phyloP scores from a whole-genome alignment of 2,888 invertebrate genomes.

The Leptopilina drosophilae region DNA sequence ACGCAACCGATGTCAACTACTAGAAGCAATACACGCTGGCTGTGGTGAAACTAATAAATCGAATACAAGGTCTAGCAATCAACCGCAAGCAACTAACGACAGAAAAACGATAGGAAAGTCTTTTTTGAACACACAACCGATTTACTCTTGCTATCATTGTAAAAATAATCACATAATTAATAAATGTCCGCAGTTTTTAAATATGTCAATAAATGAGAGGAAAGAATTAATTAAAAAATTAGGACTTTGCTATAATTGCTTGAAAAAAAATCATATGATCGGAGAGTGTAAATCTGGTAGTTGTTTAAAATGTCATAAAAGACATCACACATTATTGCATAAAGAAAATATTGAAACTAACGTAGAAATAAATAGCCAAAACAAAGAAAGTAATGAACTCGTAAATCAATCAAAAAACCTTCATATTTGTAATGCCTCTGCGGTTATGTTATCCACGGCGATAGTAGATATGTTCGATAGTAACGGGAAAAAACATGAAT shows the following conservation, averaged over 20 bases:
- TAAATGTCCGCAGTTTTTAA: neutral
- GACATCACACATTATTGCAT: constrained; percentile 33
- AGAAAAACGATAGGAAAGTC: neutral
- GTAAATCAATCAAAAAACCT: neutral
- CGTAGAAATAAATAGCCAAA: neutral
- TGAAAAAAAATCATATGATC: neutral
- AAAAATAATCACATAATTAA: neutral
- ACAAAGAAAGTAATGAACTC: neutral
- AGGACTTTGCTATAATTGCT: neutral
- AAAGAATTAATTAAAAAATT: neutral
- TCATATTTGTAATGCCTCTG: neutral
- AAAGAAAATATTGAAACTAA: neutral
- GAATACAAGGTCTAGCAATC: neutral
- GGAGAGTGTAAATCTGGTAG: neutral
- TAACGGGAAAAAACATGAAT: neutral
- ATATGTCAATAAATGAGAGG: neutral
- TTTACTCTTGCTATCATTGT: neutral
- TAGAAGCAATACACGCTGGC: neutral
- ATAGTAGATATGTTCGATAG: constrained; percentile 19
- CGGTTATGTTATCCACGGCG: constrained; percentile 42
- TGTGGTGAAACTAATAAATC: neutral
- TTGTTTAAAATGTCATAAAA: constrained; percentile 29
- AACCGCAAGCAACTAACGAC: neutral
- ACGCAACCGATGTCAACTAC: neutral
- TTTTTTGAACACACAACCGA: neutral